Evolutionary conservation across 2,888 invertebrate species (phyloP).

Genomic region (Conchocele bisecta): DNA sequence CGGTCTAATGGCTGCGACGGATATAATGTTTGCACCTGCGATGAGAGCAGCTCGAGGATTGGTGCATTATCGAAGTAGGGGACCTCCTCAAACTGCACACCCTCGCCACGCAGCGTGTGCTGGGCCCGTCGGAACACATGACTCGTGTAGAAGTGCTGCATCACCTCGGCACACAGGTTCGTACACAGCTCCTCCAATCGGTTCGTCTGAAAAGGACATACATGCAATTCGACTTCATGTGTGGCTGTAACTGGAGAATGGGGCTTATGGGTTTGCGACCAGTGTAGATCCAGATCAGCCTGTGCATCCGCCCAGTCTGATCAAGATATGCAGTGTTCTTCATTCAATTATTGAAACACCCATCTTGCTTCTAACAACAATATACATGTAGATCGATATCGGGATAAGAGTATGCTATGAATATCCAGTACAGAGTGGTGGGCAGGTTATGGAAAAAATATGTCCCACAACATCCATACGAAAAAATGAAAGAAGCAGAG

Average conservation of each 20-base stretch:
- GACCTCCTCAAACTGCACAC: conserved; percentile 94
- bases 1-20: too few species aligned
- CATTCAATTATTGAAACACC: too few species aligned
- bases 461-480: too few species aligned
- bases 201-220: conserved; percentile 85
- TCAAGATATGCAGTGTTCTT: too few species aligned
- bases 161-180: conserved; percentile 97
- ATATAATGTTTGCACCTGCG: conserved; percentile 86
- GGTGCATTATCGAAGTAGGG: conserved; percentile 98
- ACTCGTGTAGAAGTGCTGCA: conserved; percentile 99
- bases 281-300: too few species aligned
- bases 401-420: neutral
- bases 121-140: conserved; percentile 97
- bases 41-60: conserved; percentile 97
- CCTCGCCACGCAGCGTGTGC: conserved; percentile 96
- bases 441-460: too few species aligned
- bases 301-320: too few species aligned
- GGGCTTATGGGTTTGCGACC: too few species aligned
- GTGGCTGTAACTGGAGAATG: too few species aligned
- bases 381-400: neutral
- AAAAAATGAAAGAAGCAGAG: too few species aligned
- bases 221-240: conserved; percentile 1
- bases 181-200: conserved; percentile 96
- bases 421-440: too few species aligned
- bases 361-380: too few species aligned